Evolutionary conservation across 2,888 invertebrate genomes (phyloP), one percentile per base, ranked within the genome.

Genomic region (Cheilosia pagana): DNA sequence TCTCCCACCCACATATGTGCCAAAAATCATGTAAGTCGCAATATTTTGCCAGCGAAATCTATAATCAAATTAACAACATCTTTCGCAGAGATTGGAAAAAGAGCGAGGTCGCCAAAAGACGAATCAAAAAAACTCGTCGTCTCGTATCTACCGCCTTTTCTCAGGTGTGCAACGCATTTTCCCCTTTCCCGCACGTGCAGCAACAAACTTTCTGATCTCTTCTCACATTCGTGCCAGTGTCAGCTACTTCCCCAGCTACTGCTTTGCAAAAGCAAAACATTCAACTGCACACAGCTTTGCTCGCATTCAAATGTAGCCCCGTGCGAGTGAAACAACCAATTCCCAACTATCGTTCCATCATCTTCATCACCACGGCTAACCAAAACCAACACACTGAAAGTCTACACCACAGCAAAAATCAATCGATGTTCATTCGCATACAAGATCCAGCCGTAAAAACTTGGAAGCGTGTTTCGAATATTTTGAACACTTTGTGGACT

Each of bases 381-480:
- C 53, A 57, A 57, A 14, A 81, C 67, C 53, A 57, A 62, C n/a
- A 76, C 48, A 72, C 57, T 68, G 50, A 68, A 62, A 72, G 19
- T 55, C 35, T 77, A 50, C 72, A 81, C 86, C 72, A 81, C 72
- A 83, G 67, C 43, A 83, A 78, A 87, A 81, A 81, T 74, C 81
- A 87, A 88, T 88, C 89, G 88, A 90, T 90, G 90, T 89, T 88
- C 89, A 89, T 89, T 87, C 88, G 87, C 79, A 92, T 95, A 93
- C 94, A 94, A 93, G 94, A 94, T 92, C 94, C 95, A 91, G 95
- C 94, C 90, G 93, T 93, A 89, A 93, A 94, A 92, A 95, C 95
- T 93, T 95, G 94, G 95, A 94, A 94, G 93, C 94, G 94, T 91
- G 91, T 94, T 89, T 92, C 93, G 88, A 93, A 93, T 92, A 93